A percentile compares a stretch with the other conserved stretches of the same genome.
Evolutionary conservation across 2,797 vertebrate genomes (phyloP).

Genomic region (Macropus fuliginosus): DNA sequence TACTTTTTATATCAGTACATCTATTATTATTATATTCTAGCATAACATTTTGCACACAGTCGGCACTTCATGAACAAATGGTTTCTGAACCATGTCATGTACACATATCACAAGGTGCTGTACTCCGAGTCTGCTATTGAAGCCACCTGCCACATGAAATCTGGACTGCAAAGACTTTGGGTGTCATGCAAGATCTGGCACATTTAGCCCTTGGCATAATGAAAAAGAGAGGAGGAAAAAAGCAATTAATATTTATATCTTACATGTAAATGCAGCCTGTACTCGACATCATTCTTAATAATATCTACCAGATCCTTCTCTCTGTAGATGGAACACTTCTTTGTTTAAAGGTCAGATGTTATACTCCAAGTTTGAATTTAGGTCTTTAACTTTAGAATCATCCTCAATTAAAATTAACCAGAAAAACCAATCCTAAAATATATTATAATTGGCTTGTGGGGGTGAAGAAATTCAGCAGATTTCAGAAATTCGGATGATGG

Average conservation of each 20-base stretch:
- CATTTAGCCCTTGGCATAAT: constrained; percentile 53
- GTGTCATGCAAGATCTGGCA: constrained; percentile 22
- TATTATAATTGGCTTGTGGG: constrained; percentile 7
- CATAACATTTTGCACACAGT: neutral
- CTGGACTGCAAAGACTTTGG: neutral
- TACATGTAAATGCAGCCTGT: constrained; percentile 7
- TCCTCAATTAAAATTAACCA: constrained; percentile 64
- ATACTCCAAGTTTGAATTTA: constrained; percentile 43
- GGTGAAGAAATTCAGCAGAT: constrained; percentile 61
- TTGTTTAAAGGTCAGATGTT: constrained; percentile 66
- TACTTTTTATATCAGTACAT: neutral
- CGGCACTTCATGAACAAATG: neutral
- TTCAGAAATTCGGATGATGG: constrained; percentile 72
- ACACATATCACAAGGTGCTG: constrained; percentile 23
- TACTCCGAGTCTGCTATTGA: neutral
- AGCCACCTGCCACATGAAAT: constrained; percentile 59
- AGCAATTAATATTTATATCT: constrained; percentile 72
- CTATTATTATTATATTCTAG: neutral
- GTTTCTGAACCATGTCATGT: constrained; percentile 36
- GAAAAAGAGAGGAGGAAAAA: constrained; percentile 44
- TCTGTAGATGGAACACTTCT: constrained; percentile 40
- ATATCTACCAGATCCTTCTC: neutral
- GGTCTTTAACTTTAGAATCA: constrained; percentile 46
- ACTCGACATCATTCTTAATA: constrained; percentile 41
- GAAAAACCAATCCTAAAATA: constrained; percentile 64